Evolutionary conservation across 2,888 invertebrate genomes (phyloP), one percentile per base, ranked within the genome.

Genomic region (Dicycla oo): DNA sequence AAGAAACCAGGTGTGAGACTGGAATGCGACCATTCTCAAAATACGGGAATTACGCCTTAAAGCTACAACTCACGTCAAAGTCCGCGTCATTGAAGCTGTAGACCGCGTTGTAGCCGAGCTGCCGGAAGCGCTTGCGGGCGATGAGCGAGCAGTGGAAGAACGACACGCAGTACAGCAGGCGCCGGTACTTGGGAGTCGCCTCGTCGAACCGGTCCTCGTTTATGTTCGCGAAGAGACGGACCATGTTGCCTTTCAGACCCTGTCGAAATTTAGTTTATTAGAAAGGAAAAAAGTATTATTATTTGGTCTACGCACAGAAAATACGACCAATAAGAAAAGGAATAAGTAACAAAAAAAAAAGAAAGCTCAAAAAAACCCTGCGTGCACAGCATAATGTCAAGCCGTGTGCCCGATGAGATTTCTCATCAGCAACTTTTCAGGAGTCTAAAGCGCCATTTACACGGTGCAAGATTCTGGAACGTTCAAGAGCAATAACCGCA

Each of bases 61-160:
- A 40, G 10, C 18, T 34, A 20, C 6, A 43, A 87, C 91, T 92
- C 85, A 98, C 98, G 94, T 98, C 98, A 94, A 98, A 99, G 92
- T 99, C 99, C 0, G 98, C 98, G 91, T 98, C 98, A 87, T 98
- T 99, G 91, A 99, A 99, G 93, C 98, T 98, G 89, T 99, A 99
- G 49, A 98, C 95, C 7, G 98, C 98, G 91, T 99, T 99, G 98
- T 98, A 99, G 0, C 99, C 99, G 43, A 99, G 97, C 93, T 98
- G 98, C 63, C 98, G 97, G 94, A 98, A 99, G 89, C 99, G 97
- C 89, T 98, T 98, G 64, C 99, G 96, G 82, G 98, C 99, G 78
- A 98, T 96, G 8, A 99, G 96, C 23, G 98, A 96, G 47, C 98
- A 97, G 91, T 99, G 99, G 94, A 99, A 99, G 95, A 98, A 99